Percentiles rank a stretch among this genome's conserved stretches.
phyloP scores from a whole-genome alignment of 2,797 vertebrate genomes.

The Halcyon leucocephala region DNA sequence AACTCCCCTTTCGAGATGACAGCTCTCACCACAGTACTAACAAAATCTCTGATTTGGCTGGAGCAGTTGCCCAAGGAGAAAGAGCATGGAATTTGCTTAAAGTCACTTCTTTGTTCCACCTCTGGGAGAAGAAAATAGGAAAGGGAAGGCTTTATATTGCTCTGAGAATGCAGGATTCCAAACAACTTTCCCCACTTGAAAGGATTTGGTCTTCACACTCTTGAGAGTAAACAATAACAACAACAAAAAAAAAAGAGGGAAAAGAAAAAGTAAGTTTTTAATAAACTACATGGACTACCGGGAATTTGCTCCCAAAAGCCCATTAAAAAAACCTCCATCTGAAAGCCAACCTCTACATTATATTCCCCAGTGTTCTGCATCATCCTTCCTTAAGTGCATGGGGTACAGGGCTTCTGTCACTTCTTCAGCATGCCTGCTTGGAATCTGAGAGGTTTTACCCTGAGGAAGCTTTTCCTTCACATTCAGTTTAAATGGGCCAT shows the following conservation, averaged over 20 bases:
- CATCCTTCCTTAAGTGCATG: not conserved
- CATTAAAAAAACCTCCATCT: not conserved
- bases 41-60: not conserved
- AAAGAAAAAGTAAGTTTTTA: not conserved
- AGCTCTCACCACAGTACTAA: not conserved
- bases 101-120: not conserved
- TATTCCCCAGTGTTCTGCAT: not conserved
- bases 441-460: conserved; percentile 7
- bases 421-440: not conserved
- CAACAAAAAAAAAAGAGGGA: not conserved
- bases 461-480: conserved; percentile 19
- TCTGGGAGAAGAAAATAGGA: not conserved
- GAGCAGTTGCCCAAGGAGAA: not conserved
- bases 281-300: not conserved
- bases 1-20: not conserved
- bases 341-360: not conserved
- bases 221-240: not conserved
- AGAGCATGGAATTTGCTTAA: not conserved
- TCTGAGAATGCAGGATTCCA: not conserved
- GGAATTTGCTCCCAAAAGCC: not conserved
- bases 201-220: not conserved
- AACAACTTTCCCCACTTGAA: not conserved
- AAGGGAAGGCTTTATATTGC: not conserved
- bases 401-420: not conserved
- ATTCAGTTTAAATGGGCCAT: conserved; percentile 25